Base-by-base conservation (phyloP, 2,113 vertebrate species). In the Cinclus mexicanus region DNA sequence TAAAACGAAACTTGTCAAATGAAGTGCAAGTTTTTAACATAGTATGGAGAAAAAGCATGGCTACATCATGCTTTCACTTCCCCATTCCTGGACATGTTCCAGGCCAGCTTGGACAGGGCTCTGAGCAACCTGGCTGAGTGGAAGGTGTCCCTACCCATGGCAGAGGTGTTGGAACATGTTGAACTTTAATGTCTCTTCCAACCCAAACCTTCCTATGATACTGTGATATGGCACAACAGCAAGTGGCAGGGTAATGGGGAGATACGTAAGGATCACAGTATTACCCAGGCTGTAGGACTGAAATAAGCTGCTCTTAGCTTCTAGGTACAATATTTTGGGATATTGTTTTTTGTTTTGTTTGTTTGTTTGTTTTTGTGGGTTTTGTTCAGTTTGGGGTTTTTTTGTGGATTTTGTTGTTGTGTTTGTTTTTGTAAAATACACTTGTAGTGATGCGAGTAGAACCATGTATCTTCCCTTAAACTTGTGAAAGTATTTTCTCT, bases 51-150 rank as follows among this genome's bases (percentile, higher is more conserved):
- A 46, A 53, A 85, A 75, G 4, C 4, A 0, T 6, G 23, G 19
- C 37, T 77, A 0, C 6, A 2, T 1, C 2, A 19, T 35, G 10
- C 35, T 81, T 81, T 67, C 2, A 1, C 19, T 50, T 64, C 26
- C 59, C 5, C 28, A n/a, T 35, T 33, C 16, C 53, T 82, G 11
- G 7, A n/a, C 60, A 12, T 29, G 46, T 29, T 60, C 17, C 70
- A 68, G 61, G 19, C 19, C 87, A 59, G 4, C 33, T 60, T 68
- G 87, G 24, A 60, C 9, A 29, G n/a, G 12, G 20, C 28, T 75
- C 70, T 89, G 29, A 68, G 11, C 39, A 53, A 8, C 24, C 11
- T 75, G 46, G 24, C 53, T n/a, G 60, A 53, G n/a, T 47, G n/a
- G 14, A 46, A 60, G 20, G 20, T 1, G 1, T 39, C 53, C 20